Percentiles rank a stretch among this genome's conserved stretches.
Evolutionary conservation across 2,113 vertebrate genomes (phyloP).

Genomic region (Ameiurus melas): DNA sequence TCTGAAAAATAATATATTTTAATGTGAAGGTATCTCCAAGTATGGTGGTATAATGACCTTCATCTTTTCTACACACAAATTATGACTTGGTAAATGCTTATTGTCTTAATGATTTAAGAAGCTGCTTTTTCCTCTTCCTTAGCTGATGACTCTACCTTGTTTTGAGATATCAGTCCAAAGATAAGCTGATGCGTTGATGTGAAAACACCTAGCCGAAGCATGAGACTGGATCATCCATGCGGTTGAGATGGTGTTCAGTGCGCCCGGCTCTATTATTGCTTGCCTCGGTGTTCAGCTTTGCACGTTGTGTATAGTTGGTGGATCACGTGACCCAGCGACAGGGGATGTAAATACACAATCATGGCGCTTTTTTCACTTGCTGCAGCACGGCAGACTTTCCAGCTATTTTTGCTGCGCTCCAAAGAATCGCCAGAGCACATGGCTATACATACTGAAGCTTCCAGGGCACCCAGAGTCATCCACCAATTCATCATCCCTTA

Average conservation of each 20-base stretch:
- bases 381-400: slow-evolving; percentile 35
- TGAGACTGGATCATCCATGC: not conserved
- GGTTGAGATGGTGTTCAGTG: not conserved
- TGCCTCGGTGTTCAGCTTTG: not conserved
- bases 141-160: not conserved
- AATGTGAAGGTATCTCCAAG: not conserved
- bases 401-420: slow-evolving; percentile 56
- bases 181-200: slow-evolving; percentile 27
- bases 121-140: not conserved
- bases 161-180: slow-evolving; percentile 40
- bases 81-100: not conserved
- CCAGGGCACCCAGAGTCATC: slow-evolving; percentile 37
- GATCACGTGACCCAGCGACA: slow-evolving; percentile 59
- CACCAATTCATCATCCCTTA: slow-evolving; percentile 44
- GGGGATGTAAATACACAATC: slow-evolving; percentile 60
- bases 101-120: not conserved
- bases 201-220: slow-evolving; percentile 25
- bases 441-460: slow-evolving; percentile 46
- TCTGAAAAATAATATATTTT: not conserved
- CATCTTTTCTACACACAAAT: not conserved
- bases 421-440: slow-evolving; percentile 51
- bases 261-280: slow-evolving; percentile 3
- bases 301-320: slow-evolving; percentile 13
- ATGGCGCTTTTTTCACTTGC: slow-evolving; percentile 37
- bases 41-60: not conserved